Evolutionary conservation across 2,888 invertebrate genomes (phyloP).

Genomic region (Heliconius hortense): DNA sequence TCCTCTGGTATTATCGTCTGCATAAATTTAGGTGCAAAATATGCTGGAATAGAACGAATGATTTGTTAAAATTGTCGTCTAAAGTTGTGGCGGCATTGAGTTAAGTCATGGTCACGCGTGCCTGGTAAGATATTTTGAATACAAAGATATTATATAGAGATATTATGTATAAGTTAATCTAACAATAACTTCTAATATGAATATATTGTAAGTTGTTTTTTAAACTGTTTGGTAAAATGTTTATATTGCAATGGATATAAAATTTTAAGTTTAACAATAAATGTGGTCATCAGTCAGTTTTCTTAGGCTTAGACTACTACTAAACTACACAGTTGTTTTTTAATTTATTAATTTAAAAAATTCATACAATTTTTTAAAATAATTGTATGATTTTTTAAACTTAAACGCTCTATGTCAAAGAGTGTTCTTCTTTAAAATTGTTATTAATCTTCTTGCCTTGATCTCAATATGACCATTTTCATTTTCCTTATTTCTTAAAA

Average conservation of each 20-base stretch:
- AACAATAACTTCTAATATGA: not conserved
- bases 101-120: not conserved
- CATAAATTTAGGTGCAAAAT: constrained; percentile 33
- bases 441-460: not conserved
- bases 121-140: not conserved
- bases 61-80: constrained; percentile 7
- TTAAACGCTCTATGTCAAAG: not conserved
- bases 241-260: too few species aligned
- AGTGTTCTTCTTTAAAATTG: not conserved
- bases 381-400: not conserved
- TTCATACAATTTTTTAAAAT: too few species aligned
- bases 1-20: constrained; percentile 29
- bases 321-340: too few species aligned
- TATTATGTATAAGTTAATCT: not conserved
- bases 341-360: too few species aligned
- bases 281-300: too few species aligned
- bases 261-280: too few species aligned
- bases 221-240: too few species aligned
- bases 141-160: not conserved
- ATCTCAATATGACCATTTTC: not conserved
- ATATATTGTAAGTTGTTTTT: too few species aligned
- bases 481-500: not conserved
- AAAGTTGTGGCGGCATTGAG: not conserved
- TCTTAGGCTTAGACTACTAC: too few species aligned
- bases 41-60: constrained; percentile 7